Evolutionary conservation across 2,113 vertebrate genomes (phyloP).

Genomic region (Gasterosteus nipponicus): DNA sequence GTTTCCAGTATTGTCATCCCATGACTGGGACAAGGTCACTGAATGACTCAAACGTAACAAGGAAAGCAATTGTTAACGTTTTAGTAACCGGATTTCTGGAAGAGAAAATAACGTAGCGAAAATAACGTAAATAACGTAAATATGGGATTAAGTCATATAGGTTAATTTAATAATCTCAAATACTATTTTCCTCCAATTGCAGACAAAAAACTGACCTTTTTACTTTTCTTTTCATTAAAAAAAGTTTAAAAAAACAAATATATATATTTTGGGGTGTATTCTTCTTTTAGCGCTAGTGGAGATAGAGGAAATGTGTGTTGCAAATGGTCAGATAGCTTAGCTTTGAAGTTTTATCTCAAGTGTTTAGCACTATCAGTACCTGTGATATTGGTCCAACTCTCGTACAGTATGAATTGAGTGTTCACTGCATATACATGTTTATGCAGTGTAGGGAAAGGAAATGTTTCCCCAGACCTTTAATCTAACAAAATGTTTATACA

Average conservation of each 20-base stretch:
- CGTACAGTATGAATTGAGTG: background rate
- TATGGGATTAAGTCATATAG: background rate
- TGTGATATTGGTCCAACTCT: background rate
- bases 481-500: slow-evolving; percentile 16
- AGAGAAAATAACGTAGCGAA: background rate
- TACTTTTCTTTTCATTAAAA: no score
- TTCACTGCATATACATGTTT: background rate
- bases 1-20: slow-evolving; percentile 20
- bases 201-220: background rate
- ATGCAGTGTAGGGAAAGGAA: background rate
- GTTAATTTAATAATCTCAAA: background rate
- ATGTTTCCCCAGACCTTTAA: slow-evolving; percentile 1
- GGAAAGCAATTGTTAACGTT: background rate
- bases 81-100: background rate
- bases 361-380: background rate
- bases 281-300: background rate
- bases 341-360: background rate
- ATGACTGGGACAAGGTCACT: slow-evolving; percentile 21
- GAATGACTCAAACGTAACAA: background rate
- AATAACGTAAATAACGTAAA: background rate
- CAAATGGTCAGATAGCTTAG: background rate
- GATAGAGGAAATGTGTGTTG: background rate
- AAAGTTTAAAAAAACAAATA: background rate
- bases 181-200: no score
- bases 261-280: background rate